A percentile compares a stretch with the other conserved stretches of the same genome.
Evolutionary conservation across 2,888 invertebrate species (phyloP).

Genomic region (Erebia aethiops): DNA sequence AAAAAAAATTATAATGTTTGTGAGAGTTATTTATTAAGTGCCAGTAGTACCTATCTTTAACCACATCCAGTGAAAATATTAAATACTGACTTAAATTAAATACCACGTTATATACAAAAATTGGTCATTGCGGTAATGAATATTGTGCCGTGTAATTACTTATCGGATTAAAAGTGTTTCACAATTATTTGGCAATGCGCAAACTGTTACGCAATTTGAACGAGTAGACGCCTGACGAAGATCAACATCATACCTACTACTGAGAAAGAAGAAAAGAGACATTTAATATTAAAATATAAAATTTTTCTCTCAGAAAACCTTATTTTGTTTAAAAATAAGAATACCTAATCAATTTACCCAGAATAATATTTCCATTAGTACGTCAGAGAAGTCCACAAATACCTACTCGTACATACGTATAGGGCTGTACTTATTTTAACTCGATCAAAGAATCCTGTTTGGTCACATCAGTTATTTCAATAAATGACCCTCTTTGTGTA

Average conservation of each 20-base stretch:
- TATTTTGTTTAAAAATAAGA: no score
- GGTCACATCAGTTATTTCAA: no score
- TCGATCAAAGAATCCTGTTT: no score
- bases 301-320: no score
- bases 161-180: slow-evolving; percentile 31
- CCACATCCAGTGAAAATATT: slow-evolving; percentile 7
- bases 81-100: background rate
- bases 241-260: no score
- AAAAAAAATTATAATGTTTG: background rate
- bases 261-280: no score
- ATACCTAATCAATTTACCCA: no score
- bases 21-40: background rate
- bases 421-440: no score
- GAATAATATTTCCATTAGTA: background rate
- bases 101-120: slow-evolving; percentile 23
- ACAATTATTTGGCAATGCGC: slow-evolving; percentile 25
- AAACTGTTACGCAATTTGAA: slow-evolving; percentile 16
- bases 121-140: slow-evolving; percentile 27
- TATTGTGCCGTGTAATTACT: slow-evolving; percentile 28
- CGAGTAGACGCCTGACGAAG: background rate
- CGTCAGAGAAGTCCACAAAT: background rate
- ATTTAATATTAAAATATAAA: no score
- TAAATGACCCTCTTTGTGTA: no score
- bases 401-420: no score
- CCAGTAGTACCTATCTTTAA: background rate